Conservation (phyloP, 1,140 invertebrate genomes). For the Lethrus apterus region DNA sequence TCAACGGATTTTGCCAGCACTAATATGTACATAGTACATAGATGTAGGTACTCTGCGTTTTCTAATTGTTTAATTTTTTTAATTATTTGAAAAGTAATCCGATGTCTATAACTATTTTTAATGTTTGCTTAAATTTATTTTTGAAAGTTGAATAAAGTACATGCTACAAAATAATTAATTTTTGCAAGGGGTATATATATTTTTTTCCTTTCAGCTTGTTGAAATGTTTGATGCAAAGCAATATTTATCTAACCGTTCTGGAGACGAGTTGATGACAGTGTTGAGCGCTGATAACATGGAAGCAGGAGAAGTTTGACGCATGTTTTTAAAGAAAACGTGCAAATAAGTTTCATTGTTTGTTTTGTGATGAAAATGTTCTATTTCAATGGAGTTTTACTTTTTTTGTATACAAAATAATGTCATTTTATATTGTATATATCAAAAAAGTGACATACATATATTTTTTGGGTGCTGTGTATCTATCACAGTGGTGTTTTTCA, state of each 20-base stretch:
- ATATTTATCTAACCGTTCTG: constrained; percentile 34
- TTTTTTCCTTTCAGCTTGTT: constrained; percentile 30
- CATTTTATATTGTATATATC: too few relatives aligned
- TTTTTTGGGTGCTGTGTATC: too few relatives aligned
- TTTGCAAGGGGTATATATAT: neutral
- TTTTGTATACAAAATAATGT: too few relatives aligned
- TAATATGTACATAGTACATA: neutral
- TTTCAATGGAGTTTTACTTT: too few relatives aligned
- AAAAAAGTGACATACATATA: too few relatives aligned
- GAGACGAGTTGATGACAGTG: constrained; percentile 22
- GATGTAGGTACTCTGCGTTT: neutral
- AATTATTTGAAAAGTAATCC: too few relatives aligned
- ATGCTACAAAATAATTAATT: neutral
- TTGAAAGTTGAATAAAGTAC: neutral
- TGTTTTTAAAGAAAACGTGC: too few relatives aligned
- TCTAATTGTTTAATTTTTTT: too few relatives aligned
- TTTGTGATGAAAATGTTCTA: too few relatives aligned
- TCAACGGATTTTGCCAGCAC: too few relatives aligned
- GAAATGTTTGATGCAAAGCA: constrained; percentile 38
- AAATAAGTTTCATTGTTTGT: too few relatives aligned
- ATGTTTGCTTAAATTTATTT: neutral
- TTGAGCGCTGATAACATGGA: constrained; percentile 27
- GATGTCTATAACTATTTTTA: neutral
- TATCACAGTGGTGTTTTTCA: too few relatives aligned
- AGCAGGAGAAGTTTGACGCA: constrained; percentile 26